A percentile compares a stretch with the other conserved stretches of the same genome.
Conservation (phyloP, 2,113 vertebrate species). For the Hyperopisus bebe region DNA sequence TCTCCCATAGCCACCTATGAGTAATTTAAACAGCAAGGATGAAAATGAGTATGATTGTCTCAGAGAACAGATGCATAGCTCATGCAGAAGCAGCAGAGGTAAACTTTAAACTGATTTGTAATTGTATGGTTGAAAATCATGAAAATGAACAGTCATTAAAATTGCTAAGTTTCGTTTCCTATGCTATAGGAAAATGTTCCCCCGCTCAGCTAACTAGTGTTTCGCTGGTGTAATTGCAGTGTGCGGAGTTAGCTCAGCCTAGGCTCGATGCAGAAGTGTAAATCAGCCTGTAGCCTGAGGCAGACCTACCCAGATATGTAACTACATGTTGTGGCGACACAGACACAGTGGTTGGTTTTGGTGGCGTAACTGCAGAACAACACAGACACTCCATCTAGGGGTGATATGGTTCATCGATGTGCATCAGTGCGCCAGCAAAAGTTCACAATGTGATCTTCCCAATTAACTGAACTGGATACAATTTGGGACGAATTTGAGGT, state of each 20-base stretch:
- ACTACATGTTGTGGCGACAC: neutral
- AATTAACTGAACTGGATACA: neutral
- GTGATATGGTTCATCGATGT: neutral
- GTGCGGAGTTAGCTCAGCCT: too few species aligned
- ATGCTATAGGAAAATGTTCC: neutral
- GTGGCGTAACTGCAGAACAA: neutral
- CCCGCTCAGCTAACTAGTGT: neutral
- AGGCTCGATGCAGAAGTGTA: too few species aligned
- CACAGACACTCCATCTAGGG: neutral
- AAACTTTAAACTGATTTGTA: neutral
- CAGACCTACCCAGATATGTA: neutral
- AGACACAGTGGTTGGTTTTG: neutral
- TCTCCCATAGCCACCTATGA: neutral
- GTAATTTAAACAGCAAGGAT: neutral
- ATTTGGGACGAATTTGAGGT: neutral
- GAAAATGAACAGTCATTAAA: neutral
- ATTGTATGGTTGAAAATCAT: neutral
- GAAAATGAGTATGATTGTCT: neutral
- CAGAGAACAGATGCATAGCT: neutral
- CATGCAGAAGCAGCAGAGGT: neutral
- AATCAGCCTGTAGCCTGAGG: too few species aligned
- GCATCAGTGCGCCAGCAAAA: neutral
- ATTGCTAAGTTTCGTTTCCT: neutral
- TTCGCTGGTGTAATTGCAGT: too few species aligned
- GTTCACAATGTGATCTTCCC: neutral